Evolutionary conservation across 2,113 vertebrate genomes (phyloP), one percentile per base, ranked within the genome.

Genomic region (Platysternon megacephalum): DNA sequence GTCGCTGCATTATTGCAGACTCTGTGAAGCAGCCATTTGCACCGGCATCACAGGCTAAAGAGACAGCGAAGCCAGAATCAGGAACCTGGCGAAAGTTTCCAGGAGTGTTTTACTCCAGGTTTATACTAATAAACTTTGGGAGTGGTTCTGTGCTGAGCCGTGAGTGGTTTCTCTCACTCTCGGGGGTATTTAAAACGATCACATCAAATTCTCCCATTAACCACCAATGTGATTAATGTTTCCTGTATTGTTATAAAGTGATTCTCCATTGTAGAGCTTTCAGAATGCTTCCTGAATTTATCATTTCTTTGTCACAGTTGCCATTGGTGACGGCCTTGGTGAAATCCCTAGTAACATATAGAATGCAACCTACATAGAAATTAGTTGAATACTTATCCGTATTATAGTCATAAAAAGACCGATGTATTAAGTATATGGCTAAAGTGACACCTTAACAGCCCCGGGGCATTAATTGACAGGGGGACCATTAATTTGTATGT

Each of bases 361-460:
- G 95, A 94, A 95, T 93, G 94, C 94, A 96, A 97, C 97, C 94
- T 95, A 96, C 96, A 97, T 95, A 88, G 95, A 95, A 97, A 97
- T 97, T 95, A 97, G 95, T 92, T 80, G 96, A 96, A 93, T 95
- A 93, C 95, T 95, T 95, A 95, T 90, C 96, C 95, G 91, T 96
- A 87, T 95, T 92, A 85, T 84, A 93, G 95, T 92, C 92, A 95
- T 98, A 97, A 97, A 97, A 96, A 65, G 91, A 91, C 79, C 95
- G 94, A 96, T 97, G 97, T 97, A 95, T 98, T 97, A 96, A 96
- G 94, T 95, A 95, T 95, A 97, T 88, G 81, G 89, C 79, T 95
- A 84, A 97, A 98, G 94, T 96, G 97, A 96, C 97, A 97, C 91
- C 94, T 97, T 97, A 96, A 97, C 91, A 93, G 95, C 96, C 95